Conservation (phyloP, 2,888 invertebrate genomes). For the Allolobophora icterica region DNA sequence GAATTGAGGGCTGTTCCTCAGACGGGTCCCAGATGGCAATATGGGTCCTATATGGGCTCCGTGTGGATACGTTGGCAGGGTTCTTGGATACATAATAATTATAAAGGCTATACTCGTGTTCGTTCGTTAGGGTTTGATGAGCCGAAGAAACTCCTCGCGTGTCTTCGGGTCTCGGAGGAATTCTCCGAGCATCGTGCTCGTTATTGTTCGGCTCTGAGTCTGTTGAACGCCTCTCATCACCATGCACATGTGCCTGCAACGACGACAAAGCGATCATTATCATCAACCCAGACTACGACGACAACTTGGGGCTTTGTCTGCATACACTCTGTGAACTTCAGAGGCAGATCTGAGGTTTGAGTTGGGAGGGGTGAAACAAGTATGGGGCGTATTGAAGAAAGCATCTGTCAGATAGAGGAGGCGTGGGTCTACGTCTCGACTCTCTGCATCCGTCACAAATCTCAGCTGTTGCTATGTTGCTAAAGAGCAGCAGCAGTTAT, state of each 20-base stretch:
- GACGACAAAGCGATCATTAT: neutral
- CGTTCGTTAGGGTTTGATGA: constrained; percentile 64
- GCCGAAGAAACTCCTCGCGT: constrained; percentile 94
- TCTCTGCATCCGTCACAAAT: no score
- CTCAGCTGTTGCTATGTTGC: no score
- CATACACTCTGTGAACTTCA: no score
- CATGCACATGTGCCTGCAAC: constrained; percentile 96
- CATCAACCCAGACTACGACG: neutral
- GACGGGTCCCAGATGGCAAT: no score
- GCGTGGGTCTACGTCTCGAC: no score
- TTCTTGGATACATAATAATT: no score
- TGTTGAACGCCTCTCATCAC: constrained; percentile 99
- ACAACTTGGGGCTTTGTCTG: neutral
- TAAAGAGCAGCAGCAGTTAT: no score
- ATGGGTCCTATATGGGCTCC: no score
- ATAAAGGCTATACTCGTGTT: neutral
- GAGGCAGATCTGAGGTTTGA: neutral
- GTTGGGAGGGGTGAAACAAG: neutral
- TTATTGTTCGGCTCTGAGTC: constrained; percentile 96
- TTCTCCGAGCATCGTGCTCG: constrained; percentile 97
- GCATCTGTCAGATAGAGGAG: no score
- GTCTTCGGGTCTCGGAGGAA: constrained; percentile 76
- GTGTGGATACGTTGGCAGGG: no score
- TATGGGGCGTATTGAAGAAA: no score
- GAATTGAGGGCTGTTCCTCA: no score